Percentiles rank a stretch among this genome's conserved stretches.
These are phyloP conservation scores for Drosophila sturtevanti DNA, from an alignment of 1,140 invertebrate genomes.

Conservation along the genomic window DNA sequence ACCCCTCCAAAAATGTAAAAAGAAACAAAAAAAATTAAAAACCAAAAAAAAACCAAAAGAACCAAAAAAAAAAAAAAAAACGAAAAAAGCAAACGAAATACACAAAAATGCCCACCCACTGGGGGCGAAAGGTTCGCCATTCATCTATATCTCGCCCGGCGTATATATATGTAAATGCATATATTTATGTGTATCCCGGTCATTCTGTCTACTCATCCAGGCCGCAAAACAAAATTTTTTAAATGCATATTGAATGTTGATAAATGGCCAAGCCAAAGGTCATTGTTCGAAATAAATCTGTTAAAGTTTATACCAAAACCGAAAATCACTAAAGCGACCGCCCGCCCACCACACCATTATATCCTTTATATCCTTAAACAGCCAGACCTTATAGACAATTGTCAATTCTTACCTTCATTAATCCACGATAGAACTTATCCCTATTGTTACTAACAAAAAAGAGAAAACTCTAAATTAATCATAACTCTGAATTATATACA, in stretches of 20 bases:
- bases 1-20: conserved; percentile 1
- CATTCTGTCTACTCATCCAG: conserved; percentile 45
- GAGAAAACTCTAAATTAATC: no score
- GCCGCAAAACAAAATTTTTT: conserved; percentile 40
- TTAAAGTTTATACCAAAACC: conserved; percentile 18
- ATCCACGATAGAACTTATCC: no score
- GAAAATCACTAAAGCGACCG: conserved; percentile 19
- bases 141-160: conserved; percentile 51
- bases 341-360: no score
- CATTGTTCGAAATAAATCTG: conserved; percentile 6
- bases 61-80: conserved; percentile 52
- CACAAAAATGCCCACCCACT: conserved; percentile 15
- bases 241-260: conserved; percentile 40
- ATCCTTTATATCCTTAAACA: no score
- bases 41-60: conserved; percentile 27
- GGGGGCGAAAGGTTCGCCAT: conserved; percentile 46
- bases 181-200: conserved; percentile 12
- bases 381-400: no score
- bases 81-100: conserved; percentile 25
- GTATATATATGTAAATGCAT: not conserved
- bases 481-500: no score
- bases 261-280: conserved; percentile 15
- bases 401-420: no score
- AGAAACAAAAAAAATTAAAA: conserved; percentile 27
- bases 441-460: no score